phyloP scores from a whole-genome alignment of 2,797 vertebrate species.

The Paramormyrops hopkinsi region DNA sequence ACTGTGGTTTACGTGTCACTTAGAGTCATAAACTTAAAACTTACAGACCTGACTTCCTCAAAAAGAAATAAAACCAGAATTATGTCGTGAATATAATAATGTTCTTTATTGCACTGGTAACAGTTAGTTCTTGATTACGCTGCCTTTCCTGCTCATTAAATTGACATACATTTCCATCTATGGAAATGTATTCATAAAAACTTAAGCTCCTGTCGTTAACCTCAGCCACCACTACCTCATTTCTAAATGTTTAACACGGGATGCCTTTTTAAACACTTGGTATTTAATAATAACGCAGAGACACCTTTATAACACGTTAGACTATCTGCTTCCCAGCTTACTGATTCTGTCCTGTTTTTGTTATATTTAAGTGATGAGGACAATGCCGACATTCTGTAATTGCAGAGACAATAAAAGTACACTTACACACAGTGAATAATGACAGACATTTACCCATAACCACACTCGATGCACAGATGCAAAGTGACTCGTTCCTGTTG shows the following conservation, averaged over 20 bases:
- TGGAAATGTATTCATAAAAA: not conserved
- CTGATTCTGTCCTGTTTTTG: not conserved
- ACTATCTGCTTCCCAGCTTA: not conserved
- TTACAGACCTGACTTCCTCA: slow-evolving; percentile 2
- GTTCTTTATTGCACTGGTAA: not conserved
- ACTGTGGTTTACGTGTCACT: not conserved
- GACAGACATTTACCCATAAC: not conserved
- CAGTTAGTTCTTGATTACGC: not conserved
- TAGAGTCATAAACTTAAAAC: not conserved
- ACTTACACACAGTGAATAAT: not conserved
- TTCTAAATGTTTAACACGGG: not conserved
- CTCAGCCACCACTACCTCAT: not conserved
- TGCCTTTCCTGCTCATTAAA: not conserved
- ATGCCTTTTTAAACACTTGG: not conserved
- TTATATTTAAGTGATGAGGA: not conserved
- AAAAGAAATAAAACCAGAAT: not conserved
- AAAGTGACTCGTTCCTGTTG: not conserved
- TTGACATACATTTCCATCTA: not conserved
- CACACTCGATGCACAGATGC: not conserved
- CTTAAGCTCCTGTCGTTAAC: not conserved
- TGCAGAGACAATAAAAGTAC: not conserved
- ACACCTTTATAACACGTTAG: not conserved
- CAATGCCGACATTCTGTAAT: not conserved
- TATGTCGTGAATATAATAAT: not conserved
- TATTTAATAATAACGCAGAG: not conserved